phyloP scores from a whole-genome alignment of 2,888 invertebrate species.

The Cylindroiulus punctatus region DNA sequence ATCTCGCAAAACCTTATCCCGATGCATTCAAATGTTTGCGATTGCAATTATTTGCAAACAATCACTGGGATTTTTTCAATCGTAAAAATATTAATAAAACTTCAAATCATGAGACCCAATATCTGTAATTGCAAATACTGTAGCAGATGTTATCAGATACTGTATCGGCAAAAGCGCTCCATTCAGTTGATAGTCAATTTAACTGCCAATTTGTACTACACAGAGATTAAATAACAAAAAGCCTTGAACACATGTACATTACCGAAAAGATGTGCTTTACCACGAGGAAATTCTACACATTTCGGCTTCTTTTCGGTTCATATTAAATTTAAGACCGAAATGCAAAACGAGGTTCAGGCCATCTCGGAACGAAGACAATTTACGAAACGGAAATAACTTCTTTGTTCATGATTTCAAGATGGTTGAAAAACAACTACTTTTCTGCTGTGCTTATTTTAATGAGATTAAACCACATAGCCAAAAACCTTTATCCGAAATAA shows the following conservation, averaged over 20 bases:
- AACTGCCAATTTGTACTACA: too few relatives aligned
- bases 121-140: too few relatives aligned
- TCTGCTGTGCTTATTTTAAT: not conserved
- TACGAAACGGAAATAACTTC: not conserved
- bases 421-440: not conserved
- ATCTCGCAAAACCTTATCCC: too few relatives aligned
- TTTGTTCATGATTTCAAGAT: slow-evolving; percentile 23
- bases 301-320: not conserved
- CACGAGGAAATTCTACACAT: not conserved
- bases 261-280: too few relatives aligned
- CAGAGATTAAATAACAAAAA: not conserved
- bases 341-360: not conserved
- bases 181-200: too few relatives aligned
- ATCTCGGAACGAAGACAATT: not conserved
- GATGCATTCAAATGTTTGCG: too few relatives aligned
- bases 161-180: too few relatives aligned
- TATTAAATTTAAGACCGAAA: slow-evolving; percentile 20
- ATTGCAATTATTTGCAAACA: too few relatives aligned
- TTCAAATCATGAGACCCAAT: too few relatives aligned
- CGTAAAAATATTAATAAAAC: too few relatives aligned
- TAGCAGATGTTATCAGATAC: too few relatives aligned
- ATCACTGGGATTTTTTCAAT: too few relatives aligned
- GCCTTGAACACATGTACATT: not conserved
- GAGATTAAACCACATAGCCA: slow-evolving; percentile 11
- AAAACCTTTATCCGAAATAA: not conserved